phyloP scores from a whole-genome alignment of 2,113 vertebrate genomes.

The Festucalex cinctus region DNA sequence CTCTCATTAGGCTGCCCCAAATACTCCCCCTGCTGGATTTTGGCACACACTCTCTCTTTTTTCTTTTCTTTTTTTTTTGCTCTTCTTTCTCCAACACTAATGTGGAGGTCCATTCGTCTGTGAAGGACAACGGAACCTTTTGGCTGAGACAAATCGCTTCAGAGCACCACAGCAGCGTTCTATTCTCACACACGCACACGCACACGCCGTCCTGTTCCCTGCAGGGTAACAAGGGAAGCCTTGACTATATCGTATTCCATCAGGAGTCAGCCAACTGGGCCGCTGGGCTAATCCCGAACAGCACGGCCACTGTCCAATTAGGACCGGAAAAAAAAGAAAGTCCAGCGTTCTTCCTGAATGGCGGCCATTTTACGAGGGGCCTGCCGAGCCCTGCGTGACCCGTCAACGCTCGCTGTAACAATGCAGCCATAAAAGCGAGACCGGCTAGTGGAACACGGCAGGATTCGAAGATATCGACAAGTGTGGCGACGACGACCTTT shows the following conservation, averaged over 20 bases:
- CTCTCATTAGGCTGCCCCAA: slow-evolving; percentile 23
- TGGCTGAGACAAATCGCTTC: slow-evolving; percentile 73
- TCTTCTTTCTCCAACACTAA: slow-evolving; percentile 56
- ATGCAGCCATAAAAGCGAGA: slow-evolving; percentile 41
- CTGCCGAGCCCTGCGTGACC: slow-evolving; percentile 49
- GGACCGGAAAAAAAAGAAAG: slow-evolving; percentile 36
- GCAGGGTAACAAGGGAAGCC: slow-evolving; percentile 66
- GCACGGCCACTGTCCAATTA: slow-evolving; percentile 71
- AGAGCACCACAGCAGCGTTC: slow-evolving; percentile 44
- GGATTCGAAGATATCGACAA: slow-evolving; percentile 41
- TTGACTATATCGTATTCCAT: slow-evolving; percentile 62
- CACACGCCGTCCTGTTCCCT: slow-evolving; percentile 46
- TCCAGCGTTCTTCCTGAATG: slow-evolving; percentile 32
- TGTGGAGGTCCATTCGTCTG: slow-evolving; percentile 64
- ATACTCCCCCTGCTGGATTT: slow-evolving; percentile 16
- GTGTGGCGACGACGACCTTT: slow-evolving; percentile 12
- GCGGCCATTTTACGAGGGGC: slow-evolving; percentile 44
- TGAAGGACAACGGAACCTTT: slow-evolving; percentile 76
- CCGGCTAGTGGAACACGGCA: slow-evolving; percentile 27
- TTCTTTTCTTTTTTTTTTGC: slow-evolving; percentile 24
- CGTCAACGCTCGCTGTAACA: slow-evolving; percentile 43
- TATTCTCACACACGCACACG: slow-evolving; percentile 32
- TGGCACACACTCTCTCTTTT: not conserved
- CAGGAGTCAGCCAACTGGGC: slow-evolving; percentile 68
- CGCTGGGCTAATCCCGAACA: slow-evolving; percentile 62